Percentiles rank a stretch among this genome's conserved stretches.
Evolutionary conservation across 1,140 invertebrate species (phyloP).

Genomic region (Drosophila equinoxialis): DNA sequence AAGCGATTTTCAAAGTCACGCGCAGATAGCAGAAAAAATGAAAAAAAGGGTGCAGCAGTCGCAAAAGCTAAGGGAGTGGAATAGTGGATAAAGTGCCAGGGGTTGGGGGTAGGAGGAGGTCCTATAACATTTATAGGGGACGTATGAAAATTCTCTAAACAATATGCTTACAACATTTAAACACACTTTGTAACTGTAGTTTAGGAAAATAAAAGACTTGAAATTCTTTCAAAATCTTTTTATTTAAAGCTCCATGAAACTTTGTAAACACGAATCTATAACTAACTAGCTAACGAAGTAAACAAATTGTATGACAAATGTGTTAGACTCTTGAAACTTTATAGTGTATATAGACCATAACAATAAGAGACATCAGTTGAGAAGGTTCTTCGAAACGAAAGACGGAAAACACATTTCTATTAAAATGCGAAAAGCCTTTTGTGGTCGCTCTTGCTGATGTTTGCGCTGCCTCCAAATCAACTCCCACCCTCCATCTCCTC

Average conservation of each 20-base stretch:
- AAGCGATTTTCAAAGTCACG: slow-evolving; percentile 76
- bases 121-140: neutral
- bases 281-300: neutral
- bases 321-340: neutral
- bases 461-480: slow-evolving; percentile 36
- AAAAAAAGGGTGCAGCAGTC: slow-evolving; percentile 1
- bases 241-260: too few relatives aligned
- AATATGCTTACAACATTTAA: neutral
- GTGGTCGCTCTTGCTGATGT: slow-evolving; percentile 54
- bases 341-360: slow-evolving; percentile 28
- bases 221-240: too few relatives aligned
- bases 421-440: slow-evolving; percentile 81
- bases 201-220: too few relatives aligned
- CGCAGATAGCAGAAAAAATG: slow-evolving; percentile 40
- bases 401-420: slow-evolving; percentile 74
- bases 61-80: neutral
- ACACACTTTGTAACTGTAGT: neutral
- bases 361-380: slow-evolving; percentile 29
- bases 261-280: too few relatives aligned
- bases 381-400: slow-evolving; percentile 30
- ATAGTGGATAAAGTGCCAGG: too few relatives aligned
- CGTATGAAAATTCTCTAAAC: too few relatives aligned
- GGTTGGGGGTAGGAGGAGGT: neutral
- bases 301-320: neutral
- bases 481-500: neutral